Conservation (phyloP, 2,888 invertebrate genomes). For the Bellardia pandia region DNA sequence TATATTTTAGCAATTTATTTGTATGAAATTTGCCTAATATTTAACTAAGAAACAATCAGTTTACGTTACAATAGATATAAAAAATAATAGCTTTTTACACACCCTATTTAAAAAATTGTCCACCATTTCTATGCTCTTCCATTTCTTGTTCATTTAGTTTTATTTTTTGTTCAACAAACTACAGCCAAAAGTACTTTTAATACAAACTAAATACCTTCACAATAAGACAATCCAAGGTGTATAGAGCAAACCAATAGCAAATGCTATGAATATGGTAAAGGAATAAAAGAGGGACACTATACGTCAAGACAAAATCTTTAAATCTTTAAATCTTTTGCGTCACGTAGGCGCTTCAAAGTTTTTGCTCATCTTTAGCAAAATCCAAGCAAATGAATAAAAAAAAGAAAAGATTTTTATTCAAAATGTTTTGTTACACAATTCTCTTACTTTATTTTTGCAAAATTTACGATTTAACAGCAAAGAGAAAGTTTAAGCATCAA, state of each 20-base stretch:
- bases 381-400: neutral
- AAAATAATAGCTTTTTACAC: too few species aligned
- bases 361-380: constrained; percentile 50
- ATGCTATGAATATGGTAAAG: constrained; percentile 21
- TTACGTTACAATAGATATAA: too few species aligned
- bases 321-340: constrained; percentile 79
- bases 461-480: constrained; percentile 81
- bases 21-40: too few species aligned
- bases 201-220: constrained; percentile 53
- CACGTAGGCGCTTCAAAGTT: constrained; percentile 82
- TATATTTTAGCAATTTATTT: too few species aligned
- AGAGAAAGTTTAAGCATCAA: constrained; percentile 76
- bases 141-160: constrained; percentile 38
- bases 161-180: constrained; percentile 23
- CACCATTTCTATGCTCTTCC: neutral
- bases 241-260: constrained; percentile 30
- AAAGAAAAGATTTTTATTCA: constrained; percentile 35
- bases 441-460: constrained; percentile 74
- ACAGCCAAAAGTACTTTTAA: constrained; percentile 47
- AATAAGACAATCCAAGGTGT: constrained; percentile 16
- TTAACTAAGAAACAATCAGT: too few species aligned
- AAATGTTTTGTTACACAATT: constrained; percentile 30
- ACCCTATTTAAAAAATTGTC: neutral
- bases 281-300: constrained; percentile 11
- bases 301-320: constrained; percentile 44